A percentile compares a stretch with the other conserved stretches of the same genome.
These are phyloP conservation scores for Ladona fulva DNA, from an alignment of 1,140 invertebrate species.

Conservation along the genomic window DNA sequence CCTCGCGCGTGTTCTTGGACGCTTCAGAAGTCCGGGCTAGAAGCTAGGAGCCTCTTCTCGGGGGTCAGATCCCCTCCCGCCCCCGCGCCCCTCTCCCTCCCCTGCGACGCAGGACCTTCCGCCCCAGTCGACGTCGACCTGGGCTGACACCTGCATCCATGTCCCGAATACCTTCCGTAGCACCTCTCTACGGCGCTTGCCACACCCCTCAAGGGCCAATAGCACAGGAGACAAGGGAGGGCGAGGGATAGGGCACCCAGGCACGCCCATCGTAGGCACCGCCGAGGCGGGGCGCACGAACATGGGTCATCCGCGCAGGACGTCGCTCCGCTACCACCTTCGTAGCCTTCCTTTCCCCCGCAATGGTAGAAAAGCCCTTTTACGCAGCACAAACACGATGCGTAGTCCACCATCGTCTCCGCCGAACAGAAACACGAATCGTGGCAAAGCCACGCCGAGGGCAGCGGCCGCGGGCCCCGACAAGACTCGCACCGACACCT, in stretches of 20 bases:
- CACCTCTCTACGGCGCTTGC: slow-evolving; percentile 66
- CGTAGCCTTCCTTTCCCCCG: slow-evolving; percentile 49
- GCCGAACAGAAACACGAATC: slow-evolving; percentile 77
- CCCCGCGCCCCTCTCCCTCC: slow-evolving; percentile 35
- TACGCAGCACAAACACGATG: slow-evolving; percentile 86
- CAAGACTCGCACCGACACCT: slow-evolving; percentile 81
- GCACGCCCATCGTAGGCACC: slow-evolving; percentile 71
- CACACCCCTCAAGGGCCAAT: slow-evolving; percentile 80
- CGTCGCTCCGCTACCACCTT: slow-evolving; percentile 50
- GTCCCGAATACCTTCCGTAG: slow-evolving; percentile 65
- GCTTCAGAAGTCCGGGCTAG: slow-evolving; percentile 35
- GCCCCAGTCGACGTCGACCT: slow-evolving; percentile 47
- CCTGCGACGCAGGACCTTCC: slow-evolving; percentile 29
- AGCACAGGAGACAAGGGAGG: slow-evolving; percentile 82
- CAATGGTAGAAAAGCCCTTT: slow-evolving; percentile 90
- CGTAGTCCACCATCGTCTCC: slow-evolving; percentile 75
- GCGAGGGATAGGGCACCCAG: slow-evolving; percentile 65
- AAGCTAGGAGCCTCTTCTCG: slow-evolving; percentile 46
- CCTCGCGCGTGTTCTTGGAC: no score
- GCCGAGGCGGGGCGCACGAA: slow-evolving; percentile 62
- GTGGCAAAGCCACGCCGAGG: slow-evolving; percentile 79
- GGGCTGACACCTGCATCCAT: slow-evolving; percentile 50
- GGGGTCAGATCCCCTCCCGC: slow-evolving; percentile 36
- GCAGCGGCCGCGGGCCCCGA: slow-evolving; percentile 69
- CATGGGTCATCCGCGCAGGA: slow-evolving; percentile 77